Base-by-base conservation (phyloP, 2,113 vertebrate species). In the Emydocephalus ijimae region DNA sequence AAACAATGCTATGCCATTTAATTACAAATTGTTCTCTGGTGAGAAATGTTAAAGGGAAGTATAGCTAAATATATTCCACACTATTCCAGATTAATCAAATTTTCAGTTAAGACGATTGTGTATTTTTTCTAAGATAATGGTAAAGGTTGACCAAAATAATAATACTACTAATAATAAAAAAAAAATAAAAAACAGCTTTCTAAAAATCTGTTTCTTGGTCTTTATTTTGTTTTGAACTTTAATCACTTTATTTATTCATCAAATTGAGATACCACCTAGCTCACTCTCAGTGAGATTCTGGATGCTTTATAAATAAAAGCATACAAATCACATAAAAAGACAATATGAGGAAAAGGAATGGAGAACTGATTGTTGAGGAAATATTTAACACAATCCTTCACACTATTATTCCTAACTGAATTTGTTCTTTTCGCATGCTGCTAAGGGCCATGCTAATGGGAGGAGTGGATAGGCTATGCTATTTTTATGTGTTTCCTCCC, bases 1-100 rank as follows among this genome's bases (percentile, higher is more conserved):
- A 96, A 98, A 98, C 97, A 97, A 98, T 97, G 98, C 95, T 98
- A 98, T 98, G 98, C 98, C 98, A 98, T 99, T 98, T 98, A 97
- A 95, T 96, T 96, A 96, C 87, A 48, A 93, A 96, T 92, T 87
- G 45, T 95, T 96, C 97, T 95, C 96, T 96, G 95, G 95, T 88
- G 93, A 95, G 97, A 97, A 98, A 59, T 98, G 98, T 97, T 98
- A 97, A 97, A 96, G 92, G 87, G 91, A 92, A 24, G 96, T 93
- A 92, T 96, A 94, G 94, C 90, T 93, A 95, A 95, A 96, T 94
- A 93, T 85, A 92, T 94, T 94, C 88, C 91, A 91, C 69, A 92
- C 74, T 96, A 81, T 56, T 96, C 96, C 95, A 93, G 89, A 96
- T 94, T 94, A 97, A 93, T 92, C 90, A 88, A 95, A 96, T 56